Conservation (phyloP, 2,113 vertebrate species). For the Nettapus auritus region DNA sequence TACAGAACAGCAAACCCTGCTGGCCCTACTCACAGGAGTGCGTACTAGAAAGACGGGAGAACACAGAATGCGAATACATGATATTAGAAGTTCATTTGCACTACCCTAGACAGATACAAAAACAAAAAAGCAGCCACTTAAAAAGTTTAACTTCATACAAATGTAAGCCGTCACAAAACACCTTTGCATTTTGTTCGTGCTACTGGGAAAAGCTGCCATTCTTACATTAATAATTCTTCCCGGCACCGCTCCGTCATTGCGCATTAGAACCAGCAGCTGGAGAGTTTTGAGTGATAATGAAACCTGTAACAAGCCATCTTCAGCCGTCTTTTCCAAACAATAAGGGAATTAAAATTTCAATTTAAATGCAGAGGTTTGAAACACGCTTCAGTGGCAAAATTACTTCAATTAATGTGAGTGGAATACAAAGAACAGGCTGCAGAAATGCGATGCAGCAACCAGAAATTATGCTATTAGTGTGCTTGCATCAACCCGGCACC, state of each 20-base stretch:
- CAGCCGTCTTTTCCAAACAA: constrained; percentile 83
- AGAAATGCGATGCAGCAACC: constrained; percentile 75
- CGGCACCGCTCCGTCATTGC: constrained; percentile 81
- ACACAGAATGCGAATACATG: not conserved
- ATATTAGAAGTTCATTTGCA: constrained; percentile 24
- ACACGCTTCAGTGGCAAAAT: constrained; percentile 87
- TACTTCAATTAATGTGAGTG: constrained; percentile 88
- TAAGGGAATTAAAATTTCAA: constrained; percentile 90
- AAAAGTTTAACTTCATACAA: constrained; percentile 58
- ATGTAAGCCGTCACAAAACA: constrained; percentile 72
- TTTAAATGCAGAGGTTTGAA: constrained; percentile 88
- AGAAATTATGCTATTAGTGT: constrained; percentile 76
- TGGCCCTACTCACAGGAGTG: not conserved
- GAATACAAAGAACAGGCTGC: constrained; percentile 83
- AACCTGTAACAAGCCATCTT: constrained; percentile 87
- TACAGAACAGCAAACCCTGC: constrained; percentile 1
- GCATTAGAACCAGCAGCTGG: constrained; percentile 85
- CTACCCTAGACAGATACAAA: constrained; percentile 11
- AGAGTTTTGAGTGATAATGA: constrained; percentile 88
- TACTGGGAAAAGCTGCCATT: constrained; percentile 71
- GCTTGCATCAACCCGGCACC: constrained; percentile 52
- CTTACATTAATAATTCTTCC: constrained; percentile 80
- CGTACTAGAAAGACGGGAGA: not conserved
- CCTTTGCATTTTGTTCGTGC: constrained; percentile 64
- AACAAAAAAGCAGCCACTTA: constrained; percentile 32